phyloP scores from a whole-genome alignment of 1,140 invertebrate genomes.

The Drosophila truncata region DNA sequence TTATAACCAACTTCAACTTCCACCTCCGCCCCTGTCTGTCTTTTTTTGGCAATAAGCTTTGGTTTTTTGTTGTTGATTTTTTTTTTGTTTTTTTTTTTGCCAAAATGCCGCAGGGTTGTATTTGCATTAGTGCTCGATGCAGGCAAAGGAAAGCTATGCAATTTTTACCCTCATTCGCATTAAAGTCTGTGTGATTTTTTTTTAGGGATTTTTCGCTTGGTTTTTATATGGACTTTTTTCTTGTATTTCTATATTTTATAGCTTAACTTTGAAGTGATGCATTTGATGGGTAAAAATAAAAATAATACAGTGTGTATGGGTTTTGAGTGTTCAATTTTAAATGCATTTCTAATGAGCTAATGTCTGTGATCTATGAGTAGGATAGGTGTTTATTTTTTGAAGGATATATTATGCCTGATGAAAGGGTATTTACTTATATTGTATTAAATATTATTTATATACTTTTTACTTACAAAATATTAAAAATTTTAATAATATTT shows the following conservation, averaged over 20 bases:
- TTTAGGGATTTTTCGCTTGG: not conserved
- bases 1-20: not conserved
- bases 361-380: constrained; percentile 14
- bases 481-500: not conserved
- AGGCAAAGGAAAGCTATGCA: constrained; percentile 25
- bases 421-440: not conserved
- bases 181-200: constrained; percentile 8
- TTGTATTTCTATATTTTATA: constrained; percentile 23
- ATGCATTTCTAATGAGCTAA: constrained; percentile 38
- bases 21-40: not conserved
- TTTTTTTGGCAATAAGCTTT: constrained; percentile 76
- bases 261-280: constrained; percentile 41
- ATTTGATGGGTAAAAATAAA: not conserved
- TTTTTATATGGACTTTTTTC: not conserved
- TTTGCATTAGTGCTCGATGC: constrained; percentile 67
- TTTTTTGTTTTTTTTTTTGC: constrained; percentile 34
- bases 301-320: not conserved
- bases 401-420: not conserved
- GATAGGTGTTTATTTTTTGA: not conserved
- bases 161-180: constrained; percentile 49
- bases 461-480: not conserved
- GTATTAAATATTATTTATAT: not conserved
- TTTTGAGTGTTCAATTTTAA: constrained; percentile 19
- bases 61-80: not conserved
- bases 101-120: constrained; percentile 73